These are phyloP conservation scores for Rhinopithecus roxellana DNA, from an alignment of 2,113 vertebrate species.

Conservation along the genomic window DNA sequence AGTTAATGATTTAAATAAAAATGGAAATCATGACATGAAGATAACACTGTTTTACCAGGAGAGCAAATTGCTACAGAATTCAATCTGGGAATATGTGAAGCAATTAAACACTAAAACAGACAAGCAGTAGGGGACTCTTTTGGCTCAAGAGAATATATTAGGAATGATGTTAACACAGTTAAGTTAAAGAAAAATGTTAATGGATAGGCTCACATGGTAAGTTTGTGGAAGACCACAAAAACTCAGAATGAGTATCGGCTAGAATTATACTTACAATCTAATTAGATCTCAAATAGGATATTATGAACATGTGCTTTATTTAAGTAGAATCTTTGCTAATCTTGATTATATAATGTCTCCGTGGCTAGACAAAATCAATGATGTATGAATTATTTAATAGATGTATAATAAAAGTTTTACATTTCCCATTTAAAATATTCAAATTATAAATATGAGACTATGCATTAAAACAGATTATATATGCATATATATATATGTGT, in stretches of 20 bases:
- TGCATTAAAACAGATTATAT: background rate
- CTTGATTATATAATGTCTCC: background rate
- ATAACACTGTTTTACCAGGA: background rate
- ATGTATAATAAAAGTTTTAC: background rate
- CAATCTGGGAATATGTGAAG: constrained; percentile 36
- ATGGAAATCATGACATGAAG: too few species aligned
- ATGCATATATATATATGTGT: background rate
- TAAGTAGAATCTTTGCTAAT: background rate
- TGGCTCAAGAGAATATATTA: constrained; percentile 50
- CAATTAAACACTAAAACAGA: constrained; percentile 67
- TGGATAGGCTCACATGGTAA: background rate
- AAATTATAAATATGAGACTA: background rate
- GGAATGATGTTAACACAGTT: constrained; percentile 41
- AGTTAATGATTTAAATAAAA: background rate
- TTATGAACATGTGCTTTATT: background rate
- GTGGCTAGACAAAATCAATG: background rate
- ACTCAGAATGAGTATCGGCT: background rate
- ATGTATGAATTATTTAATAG: background rate
- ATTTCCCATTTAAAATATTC: background rate
- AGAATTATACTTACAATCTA: background rate
- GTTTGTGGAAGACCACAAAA: background rate
- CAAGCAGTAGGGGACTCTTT: constrained; percentile 7
- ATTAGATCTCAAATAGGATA: constrained; percentile 27
- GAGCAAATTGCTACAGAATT: constrained; percentile 51
- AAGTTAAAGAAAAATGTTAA: constrained; percentile 61